Conservation (phyloP, 2,113 vertebrate genomes). For the Carassius carassius region DNA sequence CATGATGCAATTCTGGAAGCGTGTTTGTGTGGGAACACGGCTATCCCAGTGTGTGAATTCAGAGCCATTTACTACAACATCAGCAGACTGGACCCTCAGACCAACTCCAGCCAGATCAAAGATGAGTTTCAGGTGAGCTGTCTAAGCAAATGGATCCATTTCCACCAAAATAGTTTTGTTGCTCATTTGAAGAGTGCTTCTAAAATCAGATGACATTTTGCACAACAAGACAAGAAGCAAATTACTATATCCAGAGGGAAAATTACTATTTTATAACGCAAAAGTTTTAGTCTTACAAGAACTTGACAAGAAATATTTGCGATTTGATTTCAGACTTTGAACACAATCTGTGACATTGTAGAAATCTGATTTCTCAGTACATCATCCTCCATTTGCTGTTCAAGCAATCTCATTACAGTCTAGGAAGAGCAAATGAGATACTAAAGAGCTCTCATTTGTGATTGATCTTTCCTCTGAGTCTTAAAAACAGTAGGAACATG, state of each 20-base stretch:
- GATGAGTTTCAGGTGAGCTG: conserved; percentile 94
- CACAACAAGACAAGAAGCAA: background rate
- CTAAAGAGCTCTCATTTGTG: background rate
- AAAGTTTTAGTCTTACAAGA: background rate
- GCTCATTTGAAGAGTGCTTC: background rate
- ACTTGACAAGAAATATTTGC: background rate
- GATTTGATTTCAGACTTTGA: background rate
- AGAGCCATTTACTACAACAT: conserved; percentile 97
- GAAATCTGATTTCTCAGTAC: background rate
- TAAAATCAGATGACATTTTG: background rate
- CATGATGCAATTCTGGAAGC: conserved; percentile 98
- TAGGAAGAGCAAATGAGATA: background rate
- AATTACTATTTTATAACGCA: background rate
- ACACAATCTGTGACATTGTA: background rate
- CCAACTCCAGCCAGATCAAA: conserved; percentile 98
- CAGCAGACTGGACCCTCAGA: conserved; percentile 94
- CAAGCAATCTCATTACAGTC: background rate
- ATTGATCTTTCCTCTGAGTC: background rate
- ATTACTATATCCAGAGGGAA: too few species aligned
- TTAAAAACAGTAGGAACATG: background rate
- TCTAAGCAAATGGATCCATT: background rate
- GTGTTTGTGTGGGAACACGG: conserved; percentile 94
- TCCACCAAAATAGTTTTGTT: background rate
- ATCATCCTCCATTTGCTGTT: background rate
- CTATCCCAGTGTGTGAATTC: conserved; percentile 97